Base-by-base conservation (phyloP, 64 coral and sea anemone genomes). In the Stylophora pistillata region DNA sequence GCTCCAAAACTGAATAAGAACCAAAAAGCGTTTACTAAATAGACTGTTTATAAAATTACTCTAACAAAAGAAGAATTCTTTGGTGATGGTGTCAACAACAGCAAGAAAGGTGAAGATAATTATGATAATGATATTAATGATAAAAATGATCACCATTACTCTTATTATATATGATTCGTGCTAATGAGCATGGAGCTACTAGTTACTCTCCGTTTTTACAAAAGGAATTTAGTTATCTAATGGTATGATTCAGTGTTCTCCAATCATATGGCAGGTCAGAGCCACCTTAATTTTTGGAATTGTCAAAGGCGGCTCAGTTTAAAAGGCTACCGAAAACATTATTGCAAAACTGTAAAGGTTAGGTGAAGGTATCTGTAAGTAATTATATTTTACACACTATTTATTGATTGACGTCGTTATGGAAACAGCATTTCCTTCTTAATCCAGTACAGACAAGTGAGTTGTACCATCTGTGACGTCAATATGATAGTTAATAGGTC, bases 361-460 rank as follows among this genome's bases (percentile, higher is more conserved):
- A 47, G 3, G 3, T 7, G 37, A 47, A 3, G 3, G 37, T 47
- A 4, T 47, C 37, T 76, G 34, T 29, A 20, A 77, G 10, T 10
- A 16, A 34, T 18, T 72, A 11, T n/a, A 28, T 77, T 52, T 13
- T 18, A 82, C 93, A 91, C 61, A 95, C 93, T 95, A 95, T 78
- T 95, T 91, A 37, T 95, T 95, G 18, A 95, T 95, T 56, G 93
- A 95, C 17, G 88, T 95, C 18, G 93, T 95, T 3, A 91, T 75
- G 26, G 93, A 87, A 9, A 91, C 93, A 2, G 86, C 93, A 60
- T 95, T 95, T 56, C 93, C 93, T 5, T 95, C 93, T 53, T 87
- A 11, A 32, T 95, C 93, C 3, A 95, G 66, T 12, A 95, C 77
- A 66, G 93, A 95, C 75, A 95, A 72, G 53, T 95, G 93, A 3